A percentile compares a stretch with the other conserved stretches of the same genome.
Evolutionary conservation across 2,113 vertebrate species (phyloP).

Genomic region (Thamnophis sirtalis): DNA sequence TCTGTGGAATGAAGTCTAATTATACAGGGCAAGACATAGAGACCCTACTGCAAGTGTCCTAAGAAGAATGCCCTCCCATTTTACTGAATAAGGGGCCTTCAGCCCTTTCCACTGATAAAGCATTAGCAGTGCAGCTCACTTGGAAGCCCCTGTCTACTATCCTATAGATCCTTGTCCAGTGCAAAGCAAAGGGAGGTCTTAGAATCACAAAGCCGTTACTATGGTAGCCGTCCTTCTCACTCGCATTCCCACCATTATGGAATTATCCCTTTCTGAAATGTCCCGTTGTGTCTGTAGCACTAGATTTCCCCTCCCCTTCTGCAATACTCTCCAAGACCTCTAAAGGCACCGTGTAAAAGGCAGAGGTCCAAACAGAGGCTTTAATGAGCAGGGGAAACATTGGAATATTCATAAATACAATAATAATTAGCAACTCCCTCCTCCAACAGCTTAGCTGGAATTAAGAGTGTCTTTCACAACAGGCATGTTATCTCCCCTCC

Average conservation of each 20-base stretch:
- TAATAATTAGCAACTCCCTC: slow-evolving; percentile 14
- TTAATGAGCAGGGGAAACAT: slow-evolving; percentile 45
- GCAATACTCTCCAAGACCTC: slow-evolving; percentile 52
- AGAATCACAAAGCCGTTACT: slow-evolving; percentile 70
- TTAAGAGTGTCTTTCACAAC: slow-evolving; percentile 57
- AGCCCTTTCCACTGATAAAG: slow-evolving; percentile 58
- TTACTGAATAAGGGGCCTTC: slow-evolving; percentile 54
- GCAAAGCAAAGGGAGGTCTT: slow-evolving; percentile 46
- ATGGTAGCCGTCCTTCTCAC: slow-evolving; percentile 73
- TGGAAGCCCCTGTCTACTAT: slow-evolving; percentile 35
- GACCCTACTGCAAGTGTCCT: slow-evolving; percentile 67
- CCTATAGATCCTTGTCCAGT: slow-evolving; percentile 54
- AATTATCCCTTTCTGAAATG: slow-evolving; percentile 68
- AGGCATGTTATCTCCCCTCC: slow-evolving; percentile 36
- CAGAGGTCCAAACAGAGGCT: slow-evolving; percentile 25
- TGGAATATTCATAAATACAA: slow-evolving; percentile 63
- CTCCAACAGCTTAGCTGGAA: slow-evolving; percentile 56
- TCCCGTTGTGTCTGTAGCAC: slow-evolving; percentile 67
- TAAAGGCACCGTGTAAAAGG: slow-evolving; percentile 49
- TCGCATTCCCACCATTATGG: slow-evolving; percentile 52
- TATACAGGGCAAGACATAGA: slow-evolving; percentile 70
- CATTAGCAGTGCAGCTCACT: slow-evolving; percentile 53
- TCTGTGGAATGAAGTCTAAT: slow-evolving; percentile 61
- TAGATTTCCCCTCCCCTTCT: slow-evolving; percentile 44
- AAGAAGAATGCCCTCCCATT: slow-evolving; percentile 68